A percentile compares a stretch with the other conserved stretches of the same genome.
phyloP scores from a whole-genome alignment of 2,888 invertebrate genomes.

The Drosophila yooni region DNA sequence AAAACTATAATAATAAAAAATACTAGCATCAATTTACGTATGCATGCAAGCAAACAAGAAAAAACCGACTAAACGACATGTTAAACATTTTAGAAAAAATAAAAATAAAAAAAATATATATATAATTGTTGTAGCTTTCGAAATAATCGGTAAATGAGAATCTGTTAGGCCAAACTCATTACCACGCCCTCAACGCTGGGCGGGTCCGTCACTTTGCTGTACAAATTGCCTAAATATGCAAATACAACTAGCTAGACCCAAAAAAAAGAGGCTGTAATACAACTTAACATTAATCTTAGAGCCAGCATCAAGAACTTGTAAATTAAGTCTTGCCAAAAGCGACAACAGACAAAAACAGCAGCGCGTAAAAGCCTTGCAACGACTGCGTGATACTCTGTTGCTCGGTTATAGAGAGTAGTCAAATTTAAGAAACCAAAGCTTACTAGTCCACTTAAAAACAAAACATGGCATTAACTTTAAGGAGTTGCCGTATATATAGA shows the following conservation, averaged over 20 bases:
- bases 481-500: neutral
- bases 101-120: neutral
- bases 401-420: neutral
- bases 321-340: constrained; percentile 41
- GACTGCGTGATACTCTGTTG: constrained; percentile 1
- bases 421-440: neutral
- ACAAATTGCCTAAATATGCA: constrained; percentile 39
- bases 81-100: constrained; percentile 31
- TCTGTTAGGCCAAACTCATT: constrained; percentile 53
- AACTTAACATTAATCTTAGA: constrained; percentile 46
- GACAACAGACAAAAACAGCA: constrained; percentile 13
- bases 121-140: constrained; percentile 51
- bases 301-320: constrained; percentile 37
- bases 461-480: neutral
- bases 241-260: constrained; percentile 12
- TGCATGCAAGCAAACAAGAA: constrained; percentile 57
- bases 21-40: constrained; percentile 47
- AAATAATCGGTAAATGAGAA: constrained; percentile 50
- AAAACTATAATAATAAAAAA: constrained; percentile 6
- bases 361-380: constrained; percentile 33
- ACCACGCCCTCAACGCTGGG: constrained; percentile 58
- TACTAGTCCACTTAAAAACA: neutral
- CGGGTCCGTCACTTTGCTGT: constrained; percentile 14
- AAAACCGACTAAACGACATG: constrained; percentile 13
- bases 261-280: constrained; percentile 17